A percentile compares a stretch with the other conserved stretches of the same genome.
Evolutionary conservation across 2,113 vertebrate genomes (phyloP).

Genomic region (Australoheros scitulus): DNA sequence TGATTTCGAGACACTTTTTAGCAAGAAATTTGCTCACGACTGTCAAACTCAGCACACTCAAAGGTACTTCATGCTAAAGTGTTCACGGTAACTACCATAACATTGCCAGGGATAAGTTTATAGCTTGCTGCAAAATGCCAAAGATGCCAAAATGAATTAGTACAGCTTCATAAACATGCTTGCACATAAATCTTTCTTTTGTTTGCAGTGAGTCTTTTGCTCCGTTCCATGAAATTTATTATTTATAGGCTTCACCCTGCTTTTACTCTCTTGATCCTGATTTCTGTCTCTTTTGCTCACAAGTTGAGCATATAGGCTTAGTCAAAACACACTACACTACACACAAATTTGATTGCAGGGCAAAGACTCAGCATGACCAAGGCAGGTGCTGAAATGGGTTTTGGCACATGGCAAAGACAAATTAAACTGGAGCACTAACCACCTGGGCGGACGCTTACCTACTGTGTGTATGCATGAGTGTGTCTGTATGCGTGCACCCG

Average conservation of each 20-base stretch:
- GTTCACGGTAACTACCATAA: background rate
- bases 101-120: background rate
- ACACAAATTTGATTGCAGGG: background rate
- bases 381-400: conserved; percentile 43
- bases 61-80: background rate
- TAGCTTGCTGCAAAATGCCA: background rate
- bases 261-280: background rate
- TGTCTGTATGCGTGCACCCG: background rate
- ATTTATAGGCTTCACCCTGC: background rate
- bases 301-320: conserved; percentile 37
- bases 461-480: background rate
- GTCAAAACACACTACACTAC: background rate
- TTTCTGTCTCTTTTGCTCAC: background rate
- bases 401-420: conserved; percentile 17
- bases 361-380: conserved; percentile 11
- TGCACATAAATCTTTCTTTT: background rate
- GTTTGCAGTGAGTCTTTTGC: background rate
- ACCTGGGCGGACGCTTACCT: background rate
- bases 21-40: background rate
- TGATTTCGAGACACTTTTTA: background rate
- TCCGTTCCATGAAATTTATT: background rate
- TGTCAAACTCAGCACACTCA: background rate
- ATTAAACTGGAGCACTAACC: conserved; percentile 33
- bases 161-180: background rate
- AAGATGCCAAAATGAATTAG: too few species aligned